These are phyloP conservation scores for Plagodis dolabraria DNA, from an alignment of 2,888 invertebrate species.

Conservation along the genomic window DNA sequence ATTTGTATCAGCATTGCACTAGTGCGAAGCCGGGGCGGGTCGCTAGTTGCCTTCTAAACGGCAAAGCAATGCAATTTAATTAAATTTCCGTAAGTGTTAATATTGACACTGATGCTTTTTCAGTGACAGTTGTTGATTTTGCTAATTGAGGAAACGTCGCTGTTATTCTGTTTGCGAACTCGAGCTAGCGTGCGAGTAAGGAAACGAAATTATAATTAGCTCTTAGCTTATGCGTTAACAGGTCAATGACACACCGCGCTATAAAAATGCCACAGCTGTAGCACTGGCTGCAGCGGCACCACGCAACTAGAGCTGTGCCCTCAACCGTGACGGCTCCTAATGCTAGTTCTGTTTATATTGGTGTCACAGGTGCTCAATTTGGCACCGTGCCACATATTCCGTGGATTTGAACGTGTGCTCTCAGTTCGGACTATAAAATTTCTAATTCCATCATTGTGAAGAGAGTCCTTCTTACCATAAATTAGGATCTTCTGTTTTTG, in stretches of 20 bases:
- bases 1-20: too few species aligned
- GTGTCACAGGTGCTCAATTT: slow-evolving; percentile 53
- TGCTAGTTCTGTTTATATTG: slow-evolving; percentile 45
- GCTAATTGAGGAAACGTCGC: slow-evolving; percentile 41
- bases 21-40: too few species aligned
- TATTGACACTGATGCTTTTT: background rate
- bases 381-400: slow-evolving; percentile 58
- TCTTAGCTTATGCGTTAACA: slow-evolving; percentile 71
- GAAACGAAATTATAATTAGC: slow-evolving; percentile 77
- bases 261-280: slow-evolving; percentile 55
- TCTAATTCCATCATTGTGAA: background rate
- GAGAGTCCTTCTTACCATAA: background rate
- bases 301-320: slow-evolving; percentile 47
- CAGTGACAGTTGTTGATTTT: slow-evolving; percentile 27
- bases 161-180: slow-evolving; percentile 30
- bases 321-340: slow-evolving; percentile 22
- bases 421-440: background rate
- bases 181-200: slow-evolving; percentile 50
- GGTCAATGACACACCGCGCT: slow-evolving; percentile 77
- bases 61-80: too few species aligned
- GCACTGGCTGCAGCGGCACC: slow-evolving; percentile 31
- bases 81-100: too few species aligned
- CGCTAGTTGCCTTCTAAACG: too few species aligned
- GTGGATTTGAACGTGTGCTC: slow-evolving; percentile 28
- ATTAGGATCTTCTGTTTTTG: background rate